phyloP scores from a whole-genome alignment of 2,113 vertebrate species.

The Centrocercus urophasianus region DNA sequence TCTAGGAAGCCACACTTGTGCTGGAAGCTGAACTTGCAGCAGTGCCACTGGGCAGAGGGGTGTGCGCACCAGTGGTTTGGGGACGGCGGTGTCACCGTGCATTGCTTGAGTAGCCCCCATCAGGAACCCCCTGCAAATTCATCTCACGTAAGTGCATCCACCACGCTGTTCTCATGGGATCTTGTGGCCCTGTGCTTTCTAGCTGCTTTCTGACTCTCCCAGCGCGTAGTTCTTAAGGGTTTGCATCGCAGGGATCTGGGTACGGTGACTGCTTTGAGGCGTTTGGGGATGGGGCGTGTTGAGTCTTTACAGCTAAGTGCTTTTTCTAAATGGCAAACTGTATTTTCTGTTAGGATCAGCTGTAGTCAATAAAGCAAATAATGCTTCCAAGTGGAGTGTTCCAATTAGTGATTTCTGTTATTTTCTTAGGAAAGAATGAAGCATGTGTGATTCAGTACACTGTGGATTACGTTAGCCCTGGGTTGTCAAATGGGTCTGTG shows the following conservation, averaged over 20 bases:
- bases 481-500: neutral
- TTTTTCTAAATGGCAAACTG: neutral
- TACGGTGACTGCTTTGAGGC: neutral
- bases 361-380: neutral
- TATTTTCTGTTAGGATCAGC: neutral
- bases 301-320: neutral
- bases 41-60: neutral
- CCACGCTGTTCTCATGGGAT: neutral
- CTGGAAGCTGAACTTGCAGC: neutral
- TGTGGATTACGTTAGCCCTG: neutral
- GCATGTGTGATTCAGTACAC: neutral
- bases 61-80: fast-evolving
- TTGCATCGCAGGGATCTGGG: neutral
- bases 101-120: fast-evolving
- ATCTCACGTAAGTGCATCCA: neutral
- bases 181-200: neutral
- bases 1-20: neutral
- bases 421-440: neutral
- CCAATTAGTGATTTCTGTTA: neutral
- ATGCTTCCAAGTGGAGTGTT: neutral
- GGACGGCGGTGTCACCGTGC: neutral
- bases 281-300: neutral
- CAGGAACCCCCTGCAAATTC: too few relatives aligned
- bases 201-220: neutral
- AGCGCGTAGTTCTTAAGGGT: neutral